Base-by-base conservation (phyloP, 2,888 invertebrate species). In the Notocelia uddmanniana region DNA sequence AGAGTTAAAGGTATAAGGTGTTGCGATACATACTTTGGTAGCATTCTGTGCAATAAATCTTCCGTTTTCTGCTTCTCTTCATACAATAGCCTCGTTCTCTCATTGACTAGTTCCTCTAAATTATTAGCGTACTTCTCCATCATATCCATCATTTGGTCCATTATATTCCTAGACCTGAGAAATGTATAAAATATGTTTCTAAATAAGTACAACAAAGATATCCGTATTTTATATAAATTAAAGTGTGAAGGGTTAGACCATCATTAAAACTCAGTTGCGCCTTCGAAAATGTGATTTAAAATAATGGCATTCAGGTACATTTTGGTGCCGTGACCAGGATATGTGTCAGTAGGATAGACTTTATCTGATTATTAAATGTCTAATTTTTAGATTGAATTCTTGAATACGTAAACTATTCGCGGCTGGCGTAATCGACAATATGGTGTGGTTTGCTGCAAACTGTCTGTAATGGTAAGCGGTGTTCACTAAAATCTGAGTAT, bases 61-160 rank as follows among this genome's bases (percentile, higher is more conserved):
- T 98, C 93, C 19, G 98, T 98, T 94, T 98, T 98, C 89, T 97
- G 96, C 88, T 98, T 98, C 89, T 98, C 98, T 91, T 98, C 98
- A 83, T 96, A 96, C 82, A 98, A 94, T 84, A 98, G 95, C 85
- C 97, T 96, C 76, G 98, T 98, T 82, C 98, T 95, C 92, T 98
- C 98, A 83, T 95, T 97, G 85, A 98, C 98, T 92, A 98, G 95
- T 89, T 98, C 98, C 92, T 98, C 98, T 91, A 98, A 95, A 94
- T 98, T 97, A 89, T 97, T 97, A 73, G 98, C 98, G 90, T 99
- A 98, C 84, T 97, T 98, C 89, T 98, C 98, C 98, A 98, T 98
- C 97, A 98, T 98, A 81, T 97, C 97, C 97, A 98, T 98, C 98
- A 98, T 98, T 95, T 98, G 98, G 90, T 98, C 98, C 97, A 98